phyloP scores from a whole-genome alignment of 2,797 vertebrate species.

The Centropyge bicolor region DNA sequence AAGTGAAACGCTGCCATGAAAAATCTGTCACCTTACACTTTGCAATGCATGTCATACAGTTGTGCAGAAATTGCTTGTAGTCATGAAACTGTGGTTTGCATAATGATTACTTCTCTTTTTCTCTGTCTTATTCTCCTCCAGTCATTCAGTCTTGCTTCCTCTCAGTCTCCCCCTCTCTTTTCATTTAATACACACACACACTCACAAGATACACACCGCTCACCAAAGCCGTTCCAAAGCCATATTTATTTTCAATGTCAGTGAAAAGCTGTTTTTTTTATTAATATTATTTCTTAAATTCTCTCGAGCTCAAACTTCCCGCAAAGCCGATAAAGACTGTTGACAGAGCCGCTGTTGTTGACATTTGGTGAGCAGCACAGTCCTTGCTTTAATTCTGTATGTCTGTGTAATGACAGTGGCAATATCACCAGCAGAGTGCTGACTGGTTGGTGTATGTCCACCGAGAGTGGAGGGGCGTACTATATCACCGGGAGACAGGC shows the following conservation, averaged over 20 bases:
- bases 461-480: slow-evolving; percentile 56
- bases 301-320: slow-evolving; percentile 21
- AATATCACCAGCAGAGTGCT: slow-evolving; percentile 58
- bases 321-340: slow-evolving; percentile 35
- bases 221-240: slow-evolving; percentile 22
- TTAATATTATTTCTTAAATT: slow-evolving; percentile 33
- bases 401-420: slow-evolving; percentile 68
- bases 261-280: slow-evolving; percentile 19
- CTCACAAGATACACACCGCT: not conserved
- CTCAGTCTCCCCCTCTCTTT: not conserved
- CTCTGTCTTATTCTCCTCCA: slow-evolving; percentile 3
- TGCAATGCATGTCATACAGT: slow-evolving; percentile 62
- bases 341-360: slow-evolving; percentile 52
- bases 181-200: slow-evolving; percentile 6
- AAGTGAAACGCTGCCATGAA: slow-evolving; percentile 64
- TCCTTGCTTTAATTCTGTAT: slow-evolving; percentile 55
- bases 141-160: slow-evolving; percentile 16
- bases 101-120: slow-evolving; percentile 38
- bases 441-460: slow-evolving; percentile 63
- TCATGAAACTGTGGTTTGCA: slow-evolving; percentile 62
- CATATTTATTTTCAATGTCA: slow-evolving; percentile 50
- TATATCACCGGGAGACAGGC: slow-evolving; percentile 75
- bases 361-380: slow-evolving; percentile 52
- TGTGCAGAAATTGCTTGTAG: slow-evolving; percentile 65
- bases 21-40: slow-evolving; percentile 74